Conservation (phyloP, 2,113 vertebrate species). For the Etia nguti region DNA sequence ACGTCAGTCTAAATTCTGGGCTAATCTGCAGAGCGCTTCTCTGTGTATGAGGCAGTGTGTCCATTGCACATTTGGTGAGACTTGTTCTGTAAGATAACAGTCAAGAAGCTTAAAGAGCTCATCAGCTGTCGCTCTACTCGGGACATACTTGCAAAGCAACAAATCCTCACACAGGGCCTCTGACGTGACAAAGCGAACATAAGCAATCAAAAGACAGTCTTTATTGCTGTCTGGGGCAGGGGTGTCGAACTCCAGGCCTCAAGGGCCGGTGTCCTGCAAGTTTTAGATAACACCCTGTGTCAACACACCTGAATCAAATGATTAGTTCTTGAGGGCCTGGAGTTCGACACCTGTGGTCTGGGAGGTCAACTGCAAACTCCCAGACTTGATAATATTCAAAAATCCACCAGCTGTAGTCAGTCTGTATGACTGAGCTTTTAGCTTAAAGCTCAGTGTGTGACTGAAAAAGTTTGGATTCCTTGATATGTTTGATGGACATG, state of each 20-base stretch:
- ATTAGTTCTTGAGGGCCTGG: too few relatives aligned
- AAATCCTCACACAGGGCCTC: background rate
- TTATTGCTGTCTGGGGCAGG: background rate
- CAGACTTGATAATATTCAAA: background rate
- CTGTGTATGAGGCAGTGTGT: too few relatives aligned
- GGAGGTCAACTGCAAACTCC: background rate
- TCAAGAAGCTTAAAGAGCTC: too few relatives aligned
- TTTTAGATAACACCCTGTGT: too few relatives aligned
- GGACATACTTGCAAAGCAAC: background rate
- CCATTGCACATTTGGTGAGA: too few relatives aligned
- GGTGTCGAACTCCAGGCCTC: too few relatives aligned
- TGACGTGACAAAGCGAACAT: background rate
- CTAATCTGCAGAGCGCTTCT: too few relatives aligned
- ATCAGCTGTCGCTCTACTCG: background rate
- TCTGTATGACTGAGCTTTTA: background rate
- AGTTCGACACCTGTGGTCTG: too few relatives aligned
- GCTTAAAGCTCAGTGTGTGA: background rate
- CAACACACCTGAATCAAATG: too few relatives aligned
- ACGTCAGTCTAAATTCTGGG: too few relatives aligned
- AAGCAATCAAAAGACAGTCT: background rate
- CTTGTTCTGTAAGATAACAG: too few relatives aligned
- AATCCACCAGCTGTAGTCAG: background rate
- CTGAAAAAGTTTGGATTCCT: background rate
- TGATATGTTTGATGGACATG: background rate
- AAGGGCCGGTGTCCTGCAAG: too few relatives aligned